These are phyloP conservation scores for Eubucco bourcierii DNA, from an alignment of 2,113 vertebrate species.

Conservation along the genomic window DNA sequence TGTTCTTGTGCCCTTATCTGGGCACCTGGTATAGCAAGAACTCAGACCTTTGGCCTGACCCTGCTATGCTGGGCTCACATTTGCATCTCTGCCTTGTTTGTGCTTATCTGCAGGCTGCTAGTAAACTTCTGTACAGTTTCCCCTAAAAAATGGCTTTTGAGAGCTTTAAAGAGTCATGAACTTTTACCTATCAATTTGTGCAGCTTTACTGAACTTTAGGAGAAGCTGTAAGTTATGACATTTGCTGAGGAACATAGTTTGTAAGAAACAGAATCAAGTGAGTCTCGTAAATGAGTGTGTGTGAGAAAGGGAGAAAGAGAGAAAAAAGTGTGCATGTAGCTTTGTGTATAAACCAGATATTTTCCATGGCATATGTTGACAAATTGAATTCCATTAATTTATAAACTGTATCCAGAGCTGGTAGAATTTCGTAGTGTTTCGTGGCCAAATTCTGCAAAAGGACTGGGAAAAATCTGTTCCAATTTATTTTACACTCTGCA, in stretches of 20 bases:
- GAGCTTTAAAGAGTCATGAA: constrained; percentile 9
- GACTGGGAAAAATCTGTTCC: constrained; percentile 45
- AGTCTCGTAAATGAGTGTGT: neutral
- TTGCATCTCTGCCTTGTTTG: constrained; percentile 31
- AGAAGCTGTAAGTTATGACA: neutral
- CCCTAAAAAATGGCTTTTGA: neutral
- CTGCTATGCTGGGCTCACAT: neutral
- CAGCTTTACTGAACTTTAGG: neutral
- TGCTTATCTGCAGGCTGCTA: constrained; percentile 19
- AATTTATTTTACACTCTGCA: constrained; percentile 49
- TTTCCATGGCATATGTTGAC: constrained; percentile 39
- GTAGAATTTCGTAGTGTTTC: constrained; percentile 25
- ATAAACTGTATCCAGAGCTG: constrained; percentile 30
- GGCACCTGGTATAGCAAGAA: constrained; percentile 32
- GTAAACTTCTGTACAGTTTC: constrained; percentile 16
- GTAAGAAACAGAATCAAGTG: neutral
- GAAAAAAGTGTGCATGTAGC: neutral
- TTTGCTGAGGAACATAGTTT: neutral
- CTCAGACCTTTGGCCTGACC: constrained; percentile 55
- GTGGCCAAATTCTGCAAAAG: constrained; percentile 8
- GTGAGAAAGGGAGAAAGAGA: neutral
- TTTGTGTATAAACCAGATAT: constrained; percentile 40
- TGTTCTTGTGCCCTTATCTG: constrained; percentile 42
- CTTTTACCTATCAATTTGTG: constrained; percentile 23
- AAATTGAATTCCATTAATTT: constrained; percentile 39